A percentile compares a stretch with the other conserved stretches of the same genome.
These are phyloP conservation scores for Odontophorus gujanensis DNA, from an alignment of 2,113 vertebrate species.

Conservation along the genomic window DNA sequence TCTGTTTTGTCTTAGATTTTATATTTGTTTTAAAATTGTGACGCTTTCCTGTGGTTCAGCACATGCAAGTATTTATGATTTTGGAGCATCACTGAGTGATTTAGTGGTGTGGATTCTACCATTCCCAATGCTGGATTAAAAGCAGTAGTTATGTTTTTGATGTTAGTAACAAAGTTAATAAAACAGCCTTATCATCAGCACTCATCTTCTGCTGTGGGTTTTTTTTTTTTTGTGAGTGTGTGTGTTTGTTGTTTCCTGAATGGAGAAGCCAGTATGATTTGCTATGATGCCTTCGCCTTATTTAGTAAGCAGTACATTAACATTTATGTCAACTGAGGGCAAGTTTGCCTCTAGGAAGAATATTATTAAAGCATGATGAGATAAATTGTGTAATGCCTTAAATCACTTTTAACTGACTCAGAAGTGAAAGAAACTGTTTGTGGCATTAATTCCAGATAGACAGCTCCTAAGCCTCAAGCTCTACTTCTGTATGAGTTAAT, in stretches of 20 bases:
- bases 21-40: not conserved
- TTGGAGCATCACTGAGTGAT: not conserved
- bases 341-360: conserved; percentile 31
- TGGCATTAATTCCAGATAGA: not conserved
- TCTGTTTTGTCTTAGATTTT: not conserved
- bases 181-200: not conserved
- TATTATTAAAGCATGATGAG: conserved; percentile 61
- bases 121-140: not conserved
- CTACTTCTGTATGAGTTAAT: not conserved
- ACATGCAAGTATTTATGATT: not conserved
- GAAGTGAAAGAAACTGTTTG: not conserved
- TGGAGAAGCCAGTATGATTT: not conserved
- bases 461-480: not conserved
- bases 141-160: not conserved
- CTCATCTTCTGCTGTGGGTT: not conserved
- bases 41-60: not conserved
- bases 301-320: conserved; percentile 46
- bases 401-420: conserved; percentile 42
- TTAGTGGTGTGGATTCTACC: not conserved
- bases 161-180: not conserved
- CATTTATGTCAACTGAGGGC: conserved; percentile 53
- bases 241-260: not conserved
- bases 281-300: not conserved
- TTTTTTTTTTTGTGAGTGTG: not conserved
- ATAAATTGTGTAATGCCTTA: conserved; percentile 48